Percentiles rank a stretch among this genome's conserved stretches.
phyloP scores from a whole-genome alignment of 1,140 invertebrate genomes.

The Danaus plexippus region DNA sequence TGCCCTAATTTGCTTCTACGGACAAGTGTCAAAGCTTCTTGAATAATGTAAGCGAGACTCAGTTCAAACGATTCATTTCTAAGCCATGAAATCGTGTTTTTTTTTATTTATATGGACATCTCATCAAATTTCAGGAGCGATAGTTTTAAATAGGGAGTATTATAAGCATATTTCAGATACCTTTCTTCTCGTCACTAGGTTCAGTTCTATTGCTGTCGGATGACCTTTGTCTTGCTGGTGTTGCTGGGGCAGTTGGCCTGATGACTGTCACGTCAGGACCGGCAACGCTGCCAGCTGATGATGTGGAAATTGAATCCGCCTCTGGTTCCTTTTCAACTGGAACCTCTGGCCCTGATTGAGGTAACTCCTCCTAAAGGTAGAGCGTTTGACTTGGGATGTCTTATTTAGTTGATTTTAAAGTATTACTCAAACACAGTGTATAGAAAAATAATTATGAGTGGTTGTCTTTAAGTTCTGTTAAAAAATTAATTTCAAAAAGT shows the following conservation, averaged over 20 bases:
- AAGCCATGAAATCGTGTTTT: no score
- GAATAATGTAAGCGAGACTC: conserved; percentile 2
- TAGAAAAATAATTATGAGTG: not conserved
- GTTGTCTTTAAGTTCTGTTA: not conserved
- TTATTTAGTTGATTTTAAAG: no score
- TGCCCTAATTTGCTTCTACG: no score
- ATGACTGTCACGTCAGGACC: conserved; percentile 56
- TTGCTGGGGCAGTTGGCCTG: conserved; percentile 35
- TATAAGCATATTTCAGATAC: conserved; percentile 17
- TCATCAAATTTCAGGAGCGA: no score
- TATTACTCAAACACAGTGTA: no score
- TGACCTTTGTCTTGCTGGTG: conserved; percentile 51
- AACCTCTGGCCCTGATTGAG: conserved; percentile 48
- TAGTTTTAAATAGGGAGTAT: no score
- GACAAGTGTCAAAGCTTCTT: not conserved
- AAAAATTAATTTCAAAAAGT: no score
- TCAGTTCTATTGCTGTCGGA: conserved; percentile 63
- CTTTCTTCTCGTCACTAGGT: conserved; percentile 64
- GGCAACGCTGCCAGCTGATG: conserved; percentile 52
- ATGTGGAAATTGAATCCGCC: conserved; percentile 52
- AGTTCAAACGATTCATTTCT: no score
- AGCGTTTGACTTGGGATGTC: no score
- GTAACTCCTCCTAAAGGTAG: conserved; percentile 43
- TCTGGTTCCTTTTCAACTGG: conserved; percentile 45
- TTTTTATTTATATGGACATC: no score